phyloP scores from a whole-genome alignment of 2,113 vertebrate genomes.

The Corythornis madagascariensis region DNA sequence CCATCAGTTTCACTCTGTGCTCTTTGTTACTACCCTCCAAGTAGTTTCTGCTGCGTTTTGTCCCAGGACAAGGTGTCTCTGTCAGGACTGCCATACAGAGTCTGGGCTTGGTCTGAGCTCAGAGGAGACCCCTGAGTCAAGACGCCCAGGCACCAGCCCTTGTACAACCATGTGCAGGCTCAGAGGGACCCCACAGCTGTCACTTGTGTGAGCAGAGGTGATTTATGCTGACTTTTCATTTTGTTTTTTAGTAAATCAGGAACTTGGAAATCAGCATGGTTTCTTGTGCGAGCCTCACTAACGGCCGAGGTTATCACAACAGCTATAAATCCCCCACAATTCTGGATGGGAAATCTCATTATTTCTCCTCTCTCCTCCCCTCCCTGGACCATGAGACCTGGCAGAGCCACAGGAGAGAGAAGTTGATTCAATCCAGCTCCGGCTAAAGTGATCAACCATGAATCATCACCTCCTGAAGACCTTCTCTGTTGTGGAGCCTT shows the following conservation, averaged over 20 bases:
- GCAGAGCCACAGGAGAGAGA: constrained; percentile 48
- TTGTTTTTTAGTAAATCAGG: constrained; percentile 56
- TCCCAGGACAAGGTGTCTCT: fast-evolving
- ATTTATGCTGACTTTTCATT: constrained; percentile 56
- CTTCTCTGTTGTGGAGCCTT: not conserved
- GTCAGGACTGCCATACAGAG: not conserved
- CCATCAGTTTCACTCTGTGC: not conserved
- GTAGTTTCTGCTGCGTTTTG: not conserved
- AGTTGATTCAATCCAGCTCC: constrained; percentile 62
- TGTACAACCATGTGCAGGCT: not conserved
- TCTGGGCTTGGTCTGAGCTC: not conserved
- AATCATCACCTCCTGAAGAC: constrained; percentile 44
- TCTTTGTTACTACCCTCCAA: not conserved
- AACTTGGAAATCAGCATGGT: constrained; percentile 50
- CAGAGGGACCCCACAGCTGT: constrained; percentile 10
- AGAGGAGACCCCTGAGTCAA: not conserved
- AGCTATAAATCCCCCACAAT: constrained; percentile 69
- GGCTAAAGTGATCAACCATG: constrained; percentile 50
- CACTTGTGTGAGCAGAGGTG: constrained; percentile 27
- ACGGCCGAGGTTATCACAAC: constrained; percentile 73
- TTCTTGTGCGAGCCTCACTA: constrained; percentile 35
- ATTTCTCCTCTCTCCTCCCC: constrained; percentile 55
- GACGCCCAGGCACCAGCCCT: fast-evolving
- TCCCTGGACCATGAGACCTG: constrained; percentile 58
- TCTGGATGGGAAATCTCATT: constrained; percentile 75